Evolutionary conservation across 2,797 vertebrate genomes (phyloP).

Genomic region (Coranthus polyacanthus): DNA sequence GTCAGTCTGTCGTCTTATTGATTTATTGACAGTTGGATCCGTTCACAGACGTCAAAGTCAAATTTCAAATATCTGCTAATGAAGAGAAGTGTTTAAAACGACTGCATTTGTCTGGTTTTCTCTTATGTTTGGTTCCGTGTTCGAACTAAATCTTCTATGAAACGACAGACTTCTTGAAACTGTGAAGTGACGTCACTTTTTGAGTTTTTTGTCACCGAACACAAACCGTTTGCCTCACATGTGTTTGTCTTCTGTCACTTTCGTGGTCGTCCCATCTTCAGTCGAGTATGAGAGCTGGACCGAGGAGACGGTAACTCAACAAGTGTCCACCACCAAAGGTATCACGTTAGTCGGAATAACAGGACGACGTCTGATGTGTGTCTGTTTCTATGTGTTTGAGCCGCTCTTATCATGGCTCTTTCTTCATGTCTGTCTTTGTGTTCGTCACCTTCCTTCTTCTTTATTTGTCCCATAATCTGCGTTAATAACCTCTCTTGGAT

Average conservation of each 20-base stretch:
- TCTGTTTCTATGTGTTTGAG: conserved; percentile 33
- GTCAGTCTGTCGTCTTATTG: conserved; percentile 5
- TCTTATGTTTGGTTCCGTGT: too few relatives aligned
- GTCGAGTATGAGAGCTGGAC: conserved; percentile 80
- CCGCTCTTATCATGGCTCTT: conserved; percentile 27
- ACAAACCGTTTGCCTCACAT: conserved; percentile 25
- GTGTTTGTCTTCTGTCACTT: conserved; percentile 53
- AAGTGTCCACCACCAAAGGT: conserved; percentile 77
- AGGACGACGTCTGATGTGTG: too few relatives aligned
- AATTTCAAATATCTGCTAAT: too few relatives aligned
- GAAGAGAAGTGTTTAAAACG: too few relatives aligned
- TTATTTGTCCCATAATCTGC: background rate
- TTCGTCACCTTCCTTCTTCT: background rate
- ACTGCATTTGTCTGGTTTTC: too few relatives aligned
- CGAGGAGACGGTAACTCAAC: conserved; percentile 75
- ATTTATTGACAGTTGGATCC: background rate
- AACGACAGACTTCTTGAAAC: conserved; percentile 15
- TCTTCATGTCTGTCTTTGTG: conserved; percentile 28
- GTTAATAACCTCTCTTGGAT: too few relatives aligned
- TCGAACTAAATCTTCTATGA: too few relatives aligned
- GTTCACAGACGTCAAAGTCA: too few relatives aligned
- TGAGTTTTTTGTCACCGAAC: background rate
- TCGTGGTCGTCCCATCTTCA: conserved; percentile 65
- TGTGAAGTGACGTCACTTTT: conserved; percentile 8
- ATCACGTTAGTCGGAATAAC: conserved; percentile 44